Conservation (phyloP, 2,797 vertebrate species). For the Lophius americanus region DNA sequence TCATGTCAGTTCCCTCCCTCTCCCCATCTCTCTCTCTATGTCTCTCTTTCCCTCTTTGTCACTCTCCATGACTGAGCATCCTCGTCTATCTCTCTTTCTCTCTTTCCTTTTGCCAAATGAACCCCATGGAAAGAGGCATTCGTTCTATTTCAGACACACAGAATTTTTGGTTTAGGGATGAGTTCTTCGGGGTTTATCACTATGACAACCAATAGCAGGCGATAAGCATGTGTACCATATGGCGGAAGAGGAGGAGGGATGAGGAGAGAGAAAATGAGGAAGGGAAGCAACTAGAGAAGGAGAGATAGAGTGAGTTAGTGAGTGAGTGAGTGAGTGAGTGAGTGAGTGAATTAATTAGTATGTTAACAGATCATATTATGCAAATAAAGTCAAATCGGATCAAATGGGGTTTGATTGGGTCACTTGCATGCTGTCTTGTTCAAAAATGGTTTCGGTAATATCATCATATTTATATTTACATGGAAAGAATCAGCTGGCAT, state of each 20-base stretch:
- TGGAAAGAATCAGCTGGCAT: neutral
- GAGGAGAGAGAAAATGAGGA: constrained; percentile 19
- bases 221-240: constrained; percentile 73
- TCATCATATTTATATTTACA: neutral
- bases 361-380: constrained; percentile 43
- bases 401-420: neutral
- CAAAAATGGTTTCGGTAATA: constrained; percentile 1
- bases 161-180: constrained; percentile 81
- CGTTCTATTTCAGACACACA: constrained; percentile 74
- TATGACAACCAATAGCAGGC: constrained; percentile 80
- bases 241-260: constrained; percentile 37
- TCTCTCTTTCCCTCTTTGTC: neutral
- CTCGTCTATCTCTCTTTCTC: neutral
- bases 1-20: constrained; percentile 9
- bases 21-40: constrained; percentile 20
- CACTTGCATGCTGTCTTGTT: constrained; percentile 5
- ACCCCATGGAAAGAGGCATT: constrained; percentile 46
- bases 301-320: constrained; percentile 4
- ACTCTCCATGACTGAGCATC: neutral
- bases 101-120: constrained; percentile 47
- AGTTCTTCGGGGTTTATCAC: constrained; percentile 78
- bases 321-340: constrained; percentile 16
- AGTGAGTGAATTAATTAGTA: constrained; percentile 21
- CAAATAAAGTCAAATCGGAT: constrained; percentile 14
- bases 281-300: constrained; percentile 3